A percentile compares a stretch with the other conserved stretches of the same genome.
These are phyloP conservation scores for Daphoenositta chrysoptera DNA, from an alignment of 2,113 vertebrate species.

Conservation along the genomic window DNA sequence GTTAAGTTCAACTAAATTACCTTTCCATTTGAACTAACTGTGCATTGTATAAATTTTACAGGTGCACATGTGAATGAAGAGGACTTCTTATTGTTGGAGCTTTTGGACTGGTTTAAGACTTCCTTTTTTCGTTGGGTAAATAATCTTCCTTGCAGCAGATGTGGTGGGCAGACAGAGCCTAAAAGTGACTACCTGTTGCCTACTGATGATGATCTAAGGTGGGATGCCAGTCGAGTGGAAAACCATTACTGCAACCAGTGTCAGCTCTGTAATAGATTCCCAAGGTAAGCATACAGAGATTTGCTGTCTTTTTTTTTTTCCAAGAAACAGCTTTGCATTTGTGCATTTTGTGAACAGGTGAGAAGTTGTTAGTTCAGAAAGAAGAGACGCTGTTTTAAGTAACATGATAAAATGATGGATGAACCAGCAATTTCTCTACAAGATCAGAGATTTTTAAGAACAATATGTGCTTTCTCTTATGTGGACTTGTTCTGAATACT, in stretches of 20 bases:
- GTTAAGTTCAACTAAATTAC: neutral
- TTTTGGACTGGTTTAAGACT: constrained; percentile 92
- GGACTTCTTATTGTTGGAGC: constrained; percentile 89
- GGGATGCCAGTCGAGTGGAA: constrained; percentile 85
- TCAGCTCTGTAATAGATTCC: constrained; percentile 85
- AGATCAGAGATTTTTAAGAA: neutral
- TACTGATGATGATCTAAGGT: constrained; percentile 81
- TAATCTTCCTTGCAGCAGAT: constrained; percentile 81
- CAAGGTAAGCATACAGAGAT: constrained; percentile 75
- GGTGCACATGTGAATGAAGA: constrained; percentile 78
- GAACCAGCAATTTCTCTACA: neutral
- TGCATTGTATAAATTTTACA: constrained; percentile 57
- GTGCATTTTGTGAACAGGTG: neutral
- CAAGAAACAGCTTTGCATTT: neutral
- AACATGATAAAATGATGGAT: neutral
- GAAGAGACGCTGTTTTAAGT: neutral
- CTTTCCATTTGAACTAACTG: neutral
- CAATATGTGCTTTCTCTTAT: neutral
- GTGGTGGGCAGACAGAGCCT: constrained; percentile 79
- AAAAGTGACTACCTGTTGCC: constrained; percentile 71
- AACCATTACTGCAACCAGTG: constrained; percentile 88
- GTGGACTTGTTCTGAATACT: neutral
- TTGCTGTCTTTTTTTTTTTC: neutral
- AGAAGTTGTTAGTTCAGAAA: neutral
- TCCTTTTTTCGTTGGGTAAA: constrained; percentile 95